Base-by-base conservation (phyloP, 2,888 invertebrate genomes). In the Coleophora flavipennella region DNA sequence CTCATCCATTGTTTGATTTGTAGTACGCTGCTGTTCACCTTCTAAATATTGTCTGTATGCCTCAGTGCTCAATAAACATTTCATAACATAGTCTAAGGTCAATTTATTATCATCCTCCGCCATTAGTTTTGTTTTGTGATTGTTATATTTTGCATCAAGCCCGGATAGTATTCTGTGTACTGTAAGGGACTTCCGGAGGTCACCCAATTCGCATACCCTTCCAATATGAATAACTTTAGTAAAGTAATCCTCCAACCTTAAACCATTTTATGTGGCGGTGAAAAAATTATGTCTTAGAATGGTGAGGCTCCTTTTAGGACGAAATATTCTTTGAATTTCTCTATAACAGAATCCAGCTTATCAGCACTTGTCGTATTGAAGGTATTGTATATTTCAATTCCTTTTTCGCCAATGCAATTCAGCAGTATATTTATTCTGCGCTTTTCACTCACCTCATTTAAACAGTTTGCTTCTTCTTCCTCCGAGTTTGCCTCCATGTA, bases 171-270 rank as follows among this genome's bases (percentile, higher is more conserved):
- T 28, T 35, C 35, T 39, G 3, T 12, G 8, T n/a, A 25, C 31
- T 1, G 27, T 27, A 2, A 36, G 20, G 12, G 7, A n/a, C n/a
- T 36, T 25, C 8, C 14, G 14, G 8, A 35, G 36, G 3, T 35
- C 33, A 12, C 36, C 27, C 13, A 42, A 26, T 9, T 36, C 35
- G 20, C 34, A 36, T 9, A 12, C 33, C 8, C 26, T 13, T n/a
- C 13, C 31, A n/a, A 35, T 12, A 29, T 40, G 40, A 14, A 31
- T 42, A 9, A 36, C n/a, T 10, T 33, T 35, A 8, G 31, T 31
- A 12, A 36, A 39, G 20, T 37, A 44, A 2, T 36, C 36, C 8
- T 39, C 38, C 8, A 41, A 29, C 2, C 12, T 14, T 27, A 25
- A n/a, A 4, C 26, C 26, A 3, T 14, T n/a, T 26, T 38, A n/a